A percentile compares a stretch with the other conserved stretches of the same genome.
Evolutionary conservation across 2,797 vertebrate species (phyloP).

Genomic region (Notolepis coatsorum): DNA sequence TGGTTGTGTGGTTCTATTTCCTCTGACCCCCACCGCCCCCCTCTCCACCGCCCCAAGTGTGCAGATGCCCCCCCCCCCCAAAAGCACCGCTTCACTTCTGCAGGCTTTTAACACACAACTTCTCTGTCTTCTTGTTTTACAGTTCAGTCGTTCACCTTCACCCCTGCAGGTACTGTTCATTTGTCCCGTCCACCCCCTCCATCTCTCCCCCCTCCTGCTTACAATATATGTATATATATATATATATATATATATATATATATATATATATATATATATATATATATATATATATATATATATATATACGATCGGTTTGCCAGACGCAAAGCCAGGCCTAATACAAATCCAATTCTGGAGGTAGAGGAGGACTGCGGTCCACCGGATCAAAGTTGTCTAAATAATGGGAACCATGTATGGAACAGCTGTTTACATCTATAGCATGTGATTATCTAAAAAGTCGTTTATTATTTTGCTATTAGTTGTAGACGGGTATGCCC

Average conservation of each 20-base stretch:
- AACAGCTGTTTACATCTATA: no score
- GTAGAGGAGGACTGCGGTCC: no score
- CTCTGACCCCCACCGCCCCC: slow-evolving; percentile 16
- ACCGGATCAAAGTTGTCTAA: no score
- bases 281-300: slow-evolving; percentile 7
- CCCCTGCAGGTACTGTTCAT: slow-evolving; percentile 93
- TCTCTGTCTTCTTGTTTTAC: slow-evolving; percentile 94
- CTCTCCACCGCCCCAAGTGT: slow-evolving; percentile 42
- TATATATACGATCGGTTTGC: slow-evolving; percentile 40
- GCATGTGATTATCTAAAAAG: no score
- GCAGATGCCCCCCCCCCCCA: slow-evolving; percentile 48
- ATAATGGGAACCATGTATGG: no score
- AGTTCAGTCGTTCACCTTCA: slow-evolving; percentile 95
- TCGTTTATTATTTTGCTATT: no score
- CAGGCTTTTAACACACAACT: slow-evolving; percentile 86
- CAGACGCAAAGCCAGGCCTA: slow-evolving; percentile 50
- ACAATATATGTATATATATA: slow-evolving; percentile 18
- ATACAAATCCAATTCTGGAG: slow-evolving; percentile 39
- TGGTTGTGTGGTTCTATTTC: slow-evolving; percentile 5
- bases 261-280: slow-evolving; percentile 4
- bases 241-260: slow-evolving; percentile 11
- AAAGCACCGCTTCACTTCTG: slow-evolving; percentile 66
- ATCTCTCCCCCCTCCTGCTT: slow-evolving; percentile 45
- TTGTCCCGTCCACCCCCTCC: slow-evolving; percentile 82
- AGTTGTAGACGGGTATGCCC: no score